Conservation (phyloP, 2,888 invertebrate genomes). For the Thereva unica region DNA sequence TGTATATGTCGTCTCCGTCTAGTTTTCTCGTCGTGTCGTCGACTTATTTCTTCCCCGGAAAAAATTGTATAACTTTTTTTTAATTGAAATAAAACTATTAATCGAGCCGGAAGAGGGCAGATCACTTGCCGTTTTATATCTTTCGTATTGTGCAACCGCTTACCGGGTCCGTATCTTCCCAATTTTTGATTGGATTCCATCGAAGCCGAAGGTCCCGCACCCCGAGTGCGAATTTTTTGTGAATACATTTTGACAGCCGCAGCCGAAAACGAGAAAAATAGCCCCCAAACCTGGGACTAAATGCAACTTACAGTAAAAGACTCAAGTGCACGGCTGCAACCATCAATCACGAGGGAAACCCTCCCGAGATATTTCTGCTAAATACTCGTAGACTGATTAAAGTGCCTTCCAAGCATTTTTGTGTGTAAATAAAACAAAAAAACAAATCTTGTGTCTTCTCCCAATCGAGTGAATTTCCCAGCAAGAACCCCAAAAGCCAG, state of each 20-base stretch:
- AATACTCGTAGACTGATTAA: conserved; percentile 45
- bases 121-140: neutral
- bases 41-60: conserved; percentile 29
- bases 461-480: conserved; percentile 22
- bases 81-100: conserved; percentile 17
- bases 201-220: neutral
- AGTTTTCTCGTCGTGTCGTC: conserved; percentile 35
- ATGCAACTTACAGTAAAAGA: no score
- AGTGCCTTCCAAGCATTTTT: conserved; percentile 46
- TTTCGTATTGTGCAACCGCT: conserved; percentile 17
- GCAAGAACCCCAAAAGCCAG: conserved; percentile 8
- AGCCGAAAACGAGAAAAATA: no score
- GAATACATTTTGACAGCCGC: no score
- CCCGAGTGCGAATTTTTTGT: conserved; percentile 1
- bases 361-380: conserved; percentile 27
- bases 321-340: conserved; percentile 2
- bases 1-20: conserved; percentile 32
- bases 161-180: neutral
- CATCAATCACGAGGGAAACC: conserved; percentile 11
- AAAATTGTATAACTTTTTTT: conserved; percentile 37
- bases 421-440: conserved; percentile 22
- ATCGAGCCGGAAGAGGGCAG: conserved; percentile 13
- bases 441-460: conserved; percentile 24
- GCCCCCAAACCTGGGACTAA: no score
- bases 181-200: conserved; percentile 10